Evolutionary conservation across 2,797 vertebrate species (phyloP), one percentile per base, ranked within the genome.

Genomic region (Urosaurus nigricauda): DNA sequence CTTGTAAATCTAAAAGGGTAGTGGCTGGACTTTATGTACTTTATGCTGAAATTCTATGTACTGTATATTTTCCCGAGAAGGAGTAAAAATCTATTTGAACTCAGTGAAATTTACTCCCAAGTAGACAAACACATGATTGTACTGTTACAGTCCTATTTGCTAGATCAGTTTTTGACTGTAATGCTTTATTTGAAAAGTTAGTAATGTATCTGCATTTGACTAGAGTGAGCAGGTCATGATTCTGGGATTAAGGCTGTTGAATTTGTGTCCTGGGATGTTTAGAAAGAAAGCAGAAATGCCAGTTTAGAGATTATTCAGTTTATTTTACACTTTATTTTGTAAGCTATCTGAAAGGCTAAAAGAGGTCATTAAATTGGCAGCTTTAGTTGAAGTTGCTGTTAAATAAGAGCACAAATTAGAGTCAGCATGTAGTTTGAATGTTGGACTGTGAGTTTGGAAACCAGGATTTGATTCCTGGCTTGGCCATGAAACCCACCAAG

Each of bases 251-350:
- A 81, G 79, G 70, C n/a, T 60, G 83, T 84, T 74, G 8, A 37
- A 79, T 32, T 21, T 70, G 68, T 81, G 78, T 58, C 53, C 17
- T 81, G 79, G 63, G 43, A 87, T 81, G 43, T 87, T 87, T 87
- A 53, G 79, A 73, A 80, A 87, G 5, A 58, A 53, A 81, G 56
- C n/a, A 65, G 29, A 71, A 71, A 43, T 81, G 35, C 32, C 53
- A 74, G 53, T 74, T 60, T 85, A 5, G 78, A 17, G 51, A 73
- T 74, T 73, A 47, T 60, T 74, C 56, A 21, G 21, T 73, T 74
- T 81, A 73, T 73, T 43, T 37, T n/a, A 9, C 53, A 73, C 8
- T 60, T 58, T 26, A 81, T n/a, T 19, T 74, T 73, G 81, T 43
- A 17, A 24, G 29, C 17, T 43, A 80, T 58, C 19, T 80, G 35